phyloP scores from a whole-genome alignment of 2,888 invertebrate genomes.

The Leucophenga montana region DNA sequence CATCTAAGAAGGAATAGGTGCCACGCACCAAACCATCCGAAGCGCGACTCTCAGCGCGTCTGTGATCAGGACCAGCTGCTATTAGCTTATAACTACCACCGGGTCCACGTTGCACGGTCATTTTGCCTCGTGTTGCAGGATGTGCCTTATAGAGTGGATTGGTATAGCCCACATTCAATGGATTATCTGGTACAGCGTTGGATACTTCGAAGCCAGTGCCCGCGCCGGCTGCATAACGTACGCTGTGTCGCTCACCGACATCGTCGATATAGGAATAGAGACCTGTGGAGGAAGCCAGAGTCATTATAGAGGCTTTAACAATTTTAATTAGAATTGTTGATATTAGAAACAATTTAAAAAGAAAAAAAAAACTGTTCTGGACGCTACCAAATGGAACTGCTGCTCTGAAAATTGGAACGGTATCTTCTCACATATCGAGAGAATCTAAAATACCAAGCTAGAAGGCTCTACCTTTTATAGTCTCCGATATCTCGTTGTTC shows the following conservation, averaged over 20 bases:
- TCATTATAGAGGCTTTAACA: too few relatives aligned
- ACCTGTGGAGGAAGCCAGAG: slow-evolving; percentile 69
- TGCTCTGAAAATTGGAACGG: too few relatives aligned
- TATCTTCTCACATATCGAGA: too few relatives aligned
- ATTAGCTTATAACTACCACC: slow-evolving; percentile 85
- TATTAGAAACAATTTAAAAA: not conserved
- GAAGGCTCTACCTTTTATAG: too few relatives aligned
- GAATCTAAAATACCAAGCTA: too few relatives aligned
- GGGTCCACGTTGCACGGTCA: slow-evolving; percentile 81
- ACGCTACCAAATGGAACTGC: too few relatives aligned
- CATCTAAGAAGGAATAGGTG: slow-evolving; percentile 85
- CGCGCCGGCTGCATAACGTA: slow-evolving; percentile 83
- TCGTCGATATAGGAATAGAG: slow-evolving; percentile 84
- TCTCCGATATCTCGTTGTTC: too few relatives aligned
- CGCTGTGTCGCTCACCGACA: slow-evolving; percentile 83
- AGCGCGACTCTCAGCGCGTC: slow-evolving; percentile 83
- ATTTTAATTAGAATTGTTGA: too few relatives aligned
- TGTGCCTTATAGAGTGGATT: slow-evolving; percentile 79
- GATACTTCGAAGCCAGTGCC: slow-evolving; percentile 85
- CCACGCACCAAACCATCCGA: slow-evolving; percentile 82
- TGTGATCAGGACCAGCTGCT: slow-evolving; percentile 84
- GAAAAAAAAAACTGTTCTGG: too few relatives aligned
- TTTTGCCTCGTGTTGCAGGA: slow-evolving; percentile 79
- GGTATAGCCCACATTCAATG: slow-evolving; percentile 78
- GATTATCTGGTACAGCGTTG: slow-evolving; percentile 80